Conservation (phyloP, 1,140 invertebrate genomes). For the Drosophila pruinosa region DNA sequence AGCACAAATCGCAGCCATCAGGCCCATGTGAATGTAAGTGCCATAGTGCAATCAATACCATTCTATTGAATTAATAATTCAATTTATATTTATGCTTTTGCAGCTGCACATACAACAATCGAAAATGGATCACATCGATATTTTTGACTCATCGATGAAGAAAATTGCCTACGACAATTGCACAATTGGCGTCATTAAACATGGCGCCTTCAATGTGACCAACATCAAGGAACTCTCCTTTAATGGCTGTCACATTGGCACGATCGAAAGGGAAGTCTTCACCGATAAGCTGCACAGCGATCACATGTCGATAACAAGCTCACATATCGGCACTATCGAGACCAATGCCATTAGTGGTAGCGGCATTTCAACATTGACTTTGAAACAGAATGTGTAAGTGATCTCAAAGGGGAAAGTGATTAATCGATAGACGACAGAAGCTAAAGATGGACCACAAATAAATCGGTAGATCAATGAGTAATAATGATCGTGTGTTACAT, state of each 20-base stretch:
- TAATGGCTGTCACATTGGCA: slow-evolving; percentile 54
- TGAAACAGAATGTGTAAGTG: slow-evolving; percentile 68
- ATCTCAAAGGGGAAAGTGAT: too few relatives aligned
- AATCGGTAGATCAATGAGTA: too few relatives aligned
- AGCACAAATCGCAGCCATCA: slow-evolving; percentile 30
- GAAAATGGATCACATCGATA: slow-evolving; percentile 40
- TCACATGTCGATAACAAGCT: slow-evolving; percentile 61
- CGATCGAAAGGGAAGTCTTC: slow-evolving; percentile 61
- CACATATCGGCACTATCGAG: slow-evolving; percentile 70
- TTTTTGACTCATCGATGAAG: slow-evolving; percentile 64
- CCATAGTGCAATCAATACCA: too few relatives aligned
- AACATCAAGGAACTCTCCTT: slow-evolving; percentile 62
- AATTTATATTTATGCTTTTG: not conserved
- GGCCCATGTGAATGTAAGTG: slow-evolving; percentile 59
- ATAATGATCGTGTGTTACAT: too few relatives aligned
- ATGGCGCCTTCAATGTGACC: slow-evolving; percentile 69
- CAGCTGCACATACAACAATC: slow-evolving; percentile 50
- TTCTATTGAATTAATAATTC: too few relatives aligned
- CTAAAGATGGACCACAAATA: too few relatives aligned
- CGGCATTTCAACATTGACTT: slow-evolving; percentile 61
- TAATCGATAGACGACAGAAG: not conserved
- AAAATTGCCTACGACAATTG: slow-evolving; percentile 61
- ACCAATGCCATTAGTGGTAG: slow-evolving; percentile 72
- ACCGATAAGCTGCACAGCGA: slow-evolving; percentile 66
- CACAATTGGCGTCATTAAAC: slow-evolving; percentile 52